A percentile compares a stretch with the other conserved stretches of the same genome.
phyloP scores from a whole-genome alignment of 2,888 invertebrate genomes.

The Drosophila buzzatii region DNA sequence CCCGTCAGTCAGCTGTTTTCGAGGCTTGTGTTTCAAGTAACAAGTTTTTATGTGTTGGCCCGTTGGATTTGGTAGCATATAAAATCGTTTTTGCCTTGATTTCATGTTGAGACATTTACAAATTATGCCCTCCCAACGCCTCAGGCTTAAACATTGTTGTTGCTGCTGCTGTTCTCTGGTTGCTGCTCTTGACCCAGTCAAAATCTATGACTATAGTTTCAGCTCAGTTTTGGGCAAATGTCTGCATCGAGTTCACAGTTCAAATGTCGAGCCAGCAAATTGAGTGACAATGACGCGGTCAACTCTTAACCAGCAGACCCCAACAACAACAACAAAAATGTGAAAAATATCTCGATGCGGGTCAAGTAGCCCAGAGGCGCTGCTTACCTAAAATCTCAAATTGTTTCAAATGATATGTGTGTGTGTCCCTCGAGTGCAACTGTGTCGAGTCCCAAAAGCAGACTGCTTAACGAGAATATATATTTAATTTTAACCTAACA shows the following conservation, averaged over 20 bases:
- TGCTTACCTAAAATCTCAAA: constrained; percentile 24
- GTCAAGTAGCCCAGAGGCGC: constrained; percentile 22
- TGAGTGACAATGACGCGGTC: constrained; percentile 70
- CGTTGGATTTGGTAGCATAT: constrained; percentile 12
- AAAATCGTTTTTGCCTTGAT: constrained; percentile 60
- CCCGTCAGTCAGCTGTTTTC: constrained; percentile 46
- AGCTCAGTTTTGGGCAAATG: constrained; percentile 16
- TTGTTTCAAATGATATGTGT: constrained; percentile 14
- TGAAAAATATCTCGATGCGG: constrained; percentile 14
- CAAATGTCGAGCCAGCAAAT: constrained; percentile 59
- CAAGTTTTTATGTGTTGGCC: constrained; percentile 36
- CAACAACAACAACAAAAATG: not conserved
- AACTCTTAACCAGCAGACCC: constrained; percentile 17
- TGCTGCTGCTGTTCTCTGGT: constrained; percentile 5
- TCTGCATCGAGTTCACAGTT: constrained; percentile 64
- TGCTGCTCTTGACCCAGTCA: constrained; percentile 10
- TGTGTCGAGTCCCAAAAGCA: not conserved
- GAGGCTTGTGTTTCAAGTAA: constrained; percentile 20
- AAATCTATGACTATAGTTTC: constrained; percentile 42
- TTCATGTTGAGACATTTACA: constrained; percentile 75
- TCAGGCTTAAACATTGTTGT: constrained; percentile 34
- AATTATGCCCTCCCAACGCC: constrained; percentile 54
- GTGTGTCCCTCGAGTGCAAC: constrained; percentile 5
- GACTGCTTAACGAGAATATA: not conserved
- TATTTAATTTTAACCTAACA: not conserved